Evolutionary conservation across 2,888 invertebrate species (phyloP).

Genomic region (Chrysotoxum bicinctum): DNA sequence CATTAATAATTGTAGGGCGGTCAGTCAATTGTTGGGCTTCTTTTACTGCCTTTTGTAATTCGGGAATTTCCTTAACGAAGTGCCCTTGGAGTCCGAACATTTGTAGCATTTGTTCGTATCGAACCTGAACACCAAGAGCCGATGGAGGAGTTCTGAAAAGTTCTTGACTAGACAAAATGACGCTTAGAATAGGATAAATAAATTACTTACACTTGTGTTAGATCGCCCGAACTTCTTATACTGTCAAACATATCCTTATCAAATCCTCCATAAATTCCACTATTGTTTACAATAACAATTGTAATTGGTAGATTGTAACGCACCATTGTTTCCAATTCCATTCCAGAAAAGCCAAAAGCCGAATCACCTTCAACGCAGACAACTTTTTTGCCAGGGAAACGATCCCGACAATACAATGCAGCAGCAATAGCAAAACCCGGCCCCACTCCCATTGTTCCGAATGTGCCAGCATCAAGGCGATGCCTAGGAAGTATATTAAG

Average conservation of each 20-base stretch:
- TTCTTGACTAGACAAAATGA: conserved; percentile 25
- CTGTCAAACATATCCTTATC: conserved; percentile 88
- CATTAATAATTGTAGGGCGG: conserved; percentile 93
- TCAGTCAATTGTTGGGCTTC: conserved; percentile 87
- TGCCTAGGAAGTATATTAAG: conserved; percentile 92
- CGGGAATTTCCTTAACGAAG: conserved; percentile 89
- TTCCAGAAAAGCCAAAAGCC: conserved; percentile 98
- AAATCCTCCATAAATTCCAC: conserved; percentile 95
- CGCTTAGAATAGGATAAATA: conserved; percentile 11
- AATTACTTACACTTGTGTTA: conserved; percentile 87
- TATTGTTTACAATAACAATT: conserved; percentile 96
- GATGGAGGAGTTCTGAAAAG: conserved; percentile 91
- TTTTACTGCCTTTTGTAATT: conserved; percentile 88
- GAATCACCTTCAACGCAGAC: conserved; percentile 98
- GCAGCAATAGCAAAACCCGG: conserved; percentile 96
- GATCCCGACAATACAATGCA: conserved; percentile 92
- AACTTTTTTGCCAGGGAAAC: conserved; percentile 91
- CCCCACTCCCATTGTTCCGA: conserved; percentile 98
- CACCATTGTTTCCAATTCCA: conserved; percentile 98
- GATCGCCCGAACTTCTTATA: conserved; percentile 87
- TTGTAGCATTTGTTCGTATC: conserved; percentile 94
- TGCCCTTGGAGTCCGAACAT: conserved; percentile 92
- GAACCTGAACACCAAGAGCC: conserved; percentile 88
- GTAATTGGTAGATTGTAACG: conserved; percentile 96
- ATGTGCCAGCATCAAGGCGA: conserved; percentile 96